phyloP scores from a whole-genome alignment of 2,113 vertebrate genomes.

The Hypanus sabinus region DNA sequence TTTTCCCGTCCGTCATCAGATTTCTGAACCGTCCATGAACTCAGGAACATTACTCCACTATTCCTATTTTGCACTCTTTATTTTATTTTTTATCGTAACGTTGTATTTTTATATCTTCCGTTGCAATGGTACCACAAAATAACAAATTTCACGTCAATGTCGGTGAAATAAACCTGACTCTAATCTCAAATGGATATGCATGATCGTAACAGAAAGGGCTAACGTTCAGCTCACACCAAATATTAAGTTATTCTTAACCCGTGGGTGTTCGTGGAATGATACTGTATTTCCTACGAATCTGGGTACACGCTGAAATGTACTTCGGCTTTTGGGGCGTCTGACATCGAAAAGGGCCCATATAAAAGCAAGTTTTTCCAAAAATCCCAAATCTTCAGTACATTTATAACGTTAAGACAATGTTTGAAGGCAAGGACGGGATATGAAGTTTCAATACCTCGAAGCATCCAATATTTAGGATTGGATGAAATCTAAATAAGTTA shows the following conservation, averaged over 20 bases:
- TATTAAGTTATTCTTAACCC: not conserved
- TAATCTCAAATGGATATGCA: not conserved
- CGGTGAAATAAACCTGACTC: too few relatives aligned
- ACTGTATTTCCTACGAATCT: not conserved
- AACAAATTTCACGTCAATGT: too few relatives aligned
- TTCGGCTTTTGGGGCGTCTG: not conserved
- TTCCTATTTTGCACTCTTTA: too few relatives aligned
- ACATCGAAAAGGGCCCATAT: not conserved
- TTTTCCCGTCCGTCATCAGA: too few relatives aligned
- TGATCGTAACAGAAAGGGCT: not conserved
- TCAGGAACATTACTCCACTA: too few relatives aligned
- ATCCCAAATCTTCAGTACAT: not conserved
- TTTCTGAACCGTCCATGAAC: too few relatives aligned
- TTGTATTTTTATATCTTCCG: too few relatives aligned
- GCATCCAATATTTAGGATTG: not conserved
- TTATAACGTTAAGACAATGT: not conserved
- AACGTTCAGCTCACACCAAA: not conserved
- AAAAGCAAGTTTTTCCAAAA: not conserved
- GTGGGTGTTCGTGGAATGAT: not conserved
- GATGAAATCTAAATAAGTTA: not conserved
- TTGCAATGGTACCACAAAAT: too few relatives aligned
- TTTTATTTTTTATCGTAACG: too few relatives aligned
- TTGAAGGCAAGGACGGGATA: not conserved
- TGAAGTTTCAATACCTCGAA: not conserved
- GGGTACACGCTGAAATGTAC: not conserved